Evolutionary conservation across 2,113 vertebrate genomes (phyloP).

Genomic region (Pampusana beccarii): DNA sequence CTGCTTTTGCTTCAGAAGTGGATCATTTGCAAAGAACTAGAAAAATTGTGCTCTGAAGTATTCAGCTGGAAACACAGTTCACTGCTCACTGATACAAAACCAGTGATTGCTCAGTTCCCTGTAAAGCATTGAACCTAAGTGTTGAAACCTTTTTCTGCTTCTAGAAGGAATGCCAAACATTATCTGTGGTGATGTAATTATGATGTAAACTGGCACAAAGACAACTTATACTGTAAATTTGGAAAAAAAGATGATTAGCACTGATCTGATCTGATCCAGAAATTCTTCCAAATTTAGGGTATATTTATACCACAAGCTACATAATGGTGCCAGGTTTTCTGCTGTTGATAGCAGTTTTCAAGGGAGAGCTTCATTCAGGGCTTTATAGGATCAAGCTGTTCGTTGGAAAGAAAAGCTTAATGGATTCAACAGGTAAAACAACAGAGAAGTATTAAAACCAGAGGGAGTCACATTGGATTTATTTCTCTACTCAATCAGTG

Average conservation of each 20-base stretch:
- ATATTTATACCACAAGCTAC: neutral
- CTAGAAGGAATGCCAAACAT: neutral
- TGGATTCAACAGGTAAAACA: slow-evolving; percentile 37
- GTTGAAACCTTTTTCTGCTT: neutral
- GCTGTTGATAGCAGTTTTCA: neutral
- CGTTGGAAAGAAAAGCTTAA: neutral
- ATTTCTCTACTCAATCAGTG: neutral
- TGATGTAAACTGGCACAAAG: slow-evolving; percentile 2
- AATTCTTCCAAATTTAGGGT: neutral
- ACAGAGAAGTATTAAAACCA: neutral
- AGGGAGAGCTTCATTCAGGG: neutral
- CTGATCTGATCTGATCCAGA: neutral
- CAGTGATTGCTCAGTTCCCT: neutral
- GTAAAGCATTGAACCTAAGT: neutral
- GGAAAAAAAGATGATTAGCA: neutral
- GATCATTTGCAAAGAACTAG: neutral
- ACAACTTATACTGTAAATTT: neutral
- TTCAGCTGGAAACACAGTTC: neutral
- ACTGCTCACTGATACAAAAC: neutral
- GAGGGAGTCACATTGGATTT: neutral
- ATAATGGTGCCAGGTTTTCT: neutral
- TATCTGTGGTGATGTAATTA: slow-evolving; percentile 22
- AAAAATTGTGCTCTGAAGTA: neutral
- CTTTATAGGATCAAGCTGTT: neutral
- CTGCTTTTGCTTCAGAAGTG: neutral